phyloP scores from a whole-genome alignment of 1,140 invertebrate species.

The Oryzaephilus surinamensis region DNA sequence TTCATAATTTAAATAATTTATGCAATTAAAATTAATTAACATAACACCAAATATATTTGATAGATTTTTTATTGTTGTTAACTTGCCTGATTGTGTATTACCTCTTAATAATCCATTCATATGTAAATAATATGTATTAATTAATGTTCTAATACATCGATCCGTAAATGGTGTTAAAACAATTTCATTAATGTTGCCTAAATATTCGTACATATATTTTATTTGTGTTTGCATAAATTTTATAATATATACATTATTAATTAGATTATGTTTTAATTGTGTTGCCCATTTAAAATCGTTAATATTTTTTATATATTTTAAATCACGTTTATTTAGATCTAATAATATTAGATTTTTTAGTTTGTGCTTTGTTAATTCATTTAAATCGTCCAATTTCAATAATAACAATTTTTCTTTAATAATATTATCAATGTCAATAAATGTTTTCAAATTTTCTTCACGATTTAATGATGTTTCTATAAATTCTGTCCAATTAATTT shows the following conservation, averaged over 20 bases:
- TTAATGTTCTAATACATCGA: conserved; percentile 71
- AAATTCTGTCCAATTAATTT: no score
- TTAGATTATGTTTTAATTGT: conserved; percentile 83
- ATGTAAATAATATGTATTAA: conserved; percentile 74
- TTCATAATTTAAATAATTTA: conserved; percentile 76
- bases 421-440: no score
- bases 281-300: conserved; percentile 85
- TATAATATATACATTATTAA: conserved; percentile 62
- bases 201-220: conserved; percentile 84
- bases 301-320: no score
- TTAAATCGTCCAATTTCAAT: no score
- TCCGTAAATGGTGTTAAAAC: conserved; percentile 72
- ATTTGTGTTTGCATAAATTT: conserved; percentile 76
- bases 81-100: conserved; percentile 75
- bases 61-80: conserved; percentile 82
- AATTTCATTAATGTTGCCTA: conserved; percentile 60
- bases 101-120: conserved; percentile 66
- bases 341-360: conserved; percentile 58
- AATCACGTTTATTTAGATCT: no score
- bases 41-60: no score
- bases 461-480: no score
- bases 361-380: no score
- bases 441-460: no score
- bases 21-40: no score
- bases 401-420: no score